phyloP scores from a whole-genome alignment of 2,113 vertebrate species.

The Pontoporia blainvillei region DNA sequence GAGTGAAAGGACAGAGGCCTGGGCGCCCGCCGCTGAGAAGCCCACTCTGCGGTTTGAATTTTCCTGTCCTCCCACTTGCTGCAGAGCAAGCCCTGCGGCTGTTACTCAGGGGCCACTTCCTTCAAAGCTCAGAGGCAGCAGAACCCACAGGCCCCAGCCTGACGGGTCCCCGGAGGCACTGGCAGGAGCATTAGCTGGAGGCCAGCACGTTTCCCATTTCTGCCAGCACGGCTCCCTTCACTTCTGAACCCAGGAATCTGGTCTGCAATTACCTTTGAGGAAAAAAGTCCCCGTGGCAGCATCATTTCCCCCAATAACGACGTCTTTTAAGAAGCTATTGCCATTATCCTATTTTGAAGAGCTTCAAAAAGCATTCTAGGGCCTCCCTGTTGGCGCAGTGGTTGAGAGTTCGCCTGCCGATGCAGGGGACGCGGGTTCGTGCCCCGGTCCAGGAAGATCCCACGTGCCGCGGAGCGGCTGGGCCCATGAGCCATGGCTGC shows the following conservation, averaged over 20 bases:
- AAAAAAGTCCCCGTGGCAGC: neutral
- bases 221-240: neutral
- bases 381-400: too few species aligned
- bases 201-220: conserved; percentile 40
- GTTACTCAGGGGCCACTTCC: conserved; percentile 63
- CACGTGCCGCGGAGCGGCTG: too few species aligned
- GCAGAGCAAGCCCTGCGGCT: conserved; percentile 13
- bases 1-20: neutral
- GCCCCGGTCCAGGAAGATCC: too few species aligned
- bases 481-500: too few species aligned
- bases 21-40: accelerated
- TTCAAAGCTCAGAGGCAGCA: neutral
- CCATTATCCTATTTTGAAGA: neutral
- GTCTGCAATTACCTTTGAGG: conserved; percentile 17
- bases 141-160: conserved; percentile 51
- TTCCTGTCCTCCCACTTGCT: conserved; percentile 73
- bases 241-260: conserved; percentile 18
- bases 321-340: neutral
- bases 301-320: neutral
- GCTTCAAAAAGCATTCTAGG: neutral
- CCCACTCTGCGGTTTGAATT: conserved; percentile 57
- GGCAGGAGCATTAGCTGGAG: neutral
- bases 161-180: neutral
- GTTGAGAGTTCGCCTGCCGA: too few species aligned
- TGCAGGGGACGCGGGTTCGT: too few species aligned